Evolutionary conservation across 1,140 invertebrate genomes (phyloP), one percentile per base, ranked within the genome.

Genomic region (Zophobas atratus): DNA sequence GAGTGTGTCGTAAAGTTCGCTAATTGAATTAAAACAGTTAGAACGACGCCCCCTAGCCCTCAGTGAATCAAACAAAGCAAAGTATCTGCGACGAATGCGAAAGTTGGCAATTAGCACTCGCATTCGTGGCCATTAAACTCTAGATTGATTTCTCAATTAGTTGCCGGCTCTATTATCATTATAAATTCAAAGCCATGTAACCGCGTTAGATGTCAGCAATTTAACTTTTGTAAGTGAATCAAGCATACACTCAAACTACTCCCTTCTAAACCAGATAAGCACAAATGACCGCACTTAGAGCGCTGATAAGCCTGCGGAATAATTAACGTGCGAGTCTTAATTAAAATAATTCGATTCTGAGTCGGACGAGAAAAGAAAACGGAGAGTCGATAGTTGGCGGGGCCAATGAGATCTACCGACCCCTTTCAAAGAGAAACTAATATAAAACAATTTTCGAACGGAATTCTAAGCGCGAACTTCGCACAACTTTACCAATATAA

Each of bases 141-240:
- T 46, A 46, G 6, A 46, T 56, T 67, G 39, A 67, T 43, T 67
- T 20, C 39, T 36, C 60, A 43, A 67, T 67, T 67, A 67, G 36
- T 43, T 46, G 1, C 41, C 1, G 35, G 43, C 55, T 4, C n/a
- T 57, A 67, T 67, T 67, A 67, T 32, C 60, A 46, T 60, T 43
- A 67, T 67, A 67, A 67, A 67, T 63, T 63, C 36, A 39, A 43
- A 63, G 57, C 57, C n/a, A 20, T 51, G 49, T 20, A 20, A 20
- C 49, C n/a, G 38, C 20, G 60, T 67, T 35, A 57, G 60, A 67
- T 67, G 60, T 67, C 60, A 39, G 60, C 60, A 43, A 39, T 67
- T 67, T 43, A 67, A 67, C 8, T 67, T 67, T 67, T 67, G 60
- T 67, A 67, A 67, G 60, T 67, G 60, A 67, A 67, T 67, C 60